These are phyloP conservation scores for Agriotes lineatus DNA, from an alignment of 2,888 invertebrate genomes.

Conservation along the genomic window DNA sequence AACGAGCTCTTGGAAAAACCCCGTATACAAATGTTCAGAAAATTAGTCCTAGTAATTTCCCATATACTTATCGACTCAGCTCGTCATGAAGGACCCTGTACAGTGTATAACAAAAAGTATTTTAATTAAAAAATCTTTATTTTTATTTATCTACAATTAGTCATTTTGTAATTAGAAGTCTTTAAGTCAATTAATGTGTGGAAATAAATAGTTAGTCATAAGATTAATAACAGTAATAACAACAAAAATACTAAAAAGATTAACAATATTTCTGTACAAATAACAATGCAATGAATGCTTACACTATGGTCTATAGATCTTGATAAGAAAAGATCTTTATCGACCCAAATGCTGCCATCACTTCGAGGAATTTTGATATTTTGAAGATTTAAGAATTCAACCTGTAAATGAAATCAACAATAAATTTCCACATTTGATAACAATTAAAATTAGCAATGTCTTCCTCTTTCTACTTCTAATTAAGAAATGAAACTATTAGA, in stretches of 20 bases:
- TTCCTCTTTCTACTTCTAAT: not conserved
- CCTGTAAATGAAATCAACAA: constrained; percentile 30
- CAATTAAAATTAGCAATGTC: not conserved
- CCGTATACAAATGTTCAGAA: too few relatives aligned
- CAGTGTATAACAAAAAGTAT: not conserved
- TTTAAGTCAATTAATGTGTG: constrained; percentile 24
- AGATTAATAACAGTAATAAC: constrained; percentile 58
- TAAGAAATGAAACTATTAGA: constrained; percentile 53
- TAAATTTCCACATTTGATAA: not conserved
- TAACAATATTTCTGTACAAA: constrained; percentile 56
- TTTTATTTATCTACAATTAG: constrained; percentile 13
- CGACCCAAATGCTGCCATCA: constrained; percentile 15
- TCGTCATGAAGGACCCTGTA: too few relatives aligned
- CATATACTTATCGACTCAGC: too few relatives aligned
- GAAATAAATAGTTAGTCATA: constrained; percentile 57
- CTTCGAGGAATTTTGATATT: constrained; percentile 14
- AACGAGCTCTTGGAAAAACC: too few relatives aligned
- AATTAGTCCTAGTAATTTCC: too few relatives aligned
- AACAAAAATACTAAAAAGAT: constrained; percentile 58
- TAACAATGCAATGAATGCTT: constrained; percentile 43
- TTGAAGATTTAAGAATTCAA: constrained; percentile 34
- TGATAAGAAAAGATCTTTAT: constrained; percentile 24
- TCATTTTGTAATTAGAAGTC: constrained; percentile 10
- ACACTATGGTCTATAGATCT: constrained; percentile 21
- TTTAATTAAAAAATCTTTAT: constrained; percentile 14